Evolutionary conservation across 2,113 vertebrate species (phyloP), one percentile per base, ranked within the genome.

Genomic region (Cephalopterus ornatus): DNA sequence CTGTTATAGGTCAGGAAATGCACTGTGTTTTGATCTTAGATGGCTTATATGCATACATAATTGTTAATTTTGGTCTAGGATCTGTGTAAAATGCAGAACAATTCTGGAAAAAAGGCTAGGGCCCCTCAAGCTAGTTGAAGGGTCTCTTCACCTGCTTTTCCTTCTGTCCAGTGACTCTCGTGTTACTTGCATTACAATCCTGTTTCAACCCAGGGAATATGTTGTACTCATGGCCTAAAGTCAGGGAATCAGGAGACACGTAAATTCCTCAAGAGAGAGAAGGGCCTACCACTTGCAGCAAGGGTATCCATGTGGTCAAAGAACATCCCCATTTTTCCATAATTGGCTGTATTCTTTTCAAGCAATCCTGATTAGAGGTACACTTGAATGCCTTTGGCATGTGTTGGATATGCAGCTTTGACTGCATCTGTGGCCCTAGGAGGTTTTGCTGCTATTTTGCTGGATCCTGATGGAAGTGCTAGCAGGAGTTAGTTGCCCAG

Each of bases 121-220:
- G 37, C 72, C 37, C 23, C 42, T 76, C 30, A 76, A 24, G 59
- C 27, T 49, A 53, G 18, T 39, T 52, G 74, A 68, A 35, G n/a
- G n/a, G n/a, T 72, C 37, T 46, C 61, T 61, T 42, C 33, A 50
- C 41, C 24, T 46, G 6, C 41, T 55, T 32, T 74, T 42, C n/a
- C 32, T 44, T 59, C 49, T 5, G 6, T 30, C 8, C 22, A 9
- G 30, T 21, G 17, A 37, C 58, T 37, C 28, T 7, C n/a, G 27
- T n/a, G 30, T 37, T 72, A n/a, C 0, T 13, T 71, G 28, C 2
- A 0, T 8, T 7, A 66, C 0, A 1, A 23, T n/a, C 19, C 16
- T 47, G 0, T 62, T 88, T 66, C 37, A 0, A 0, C 23, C 27
- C 20, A 21, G 7, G 12, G n/a, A 67, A 2, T 49, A 3, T 19